phyloP scores from a whole-genome alignment of 2,888 invertebrate genomes.

The Tillus elongatus region DNA sequence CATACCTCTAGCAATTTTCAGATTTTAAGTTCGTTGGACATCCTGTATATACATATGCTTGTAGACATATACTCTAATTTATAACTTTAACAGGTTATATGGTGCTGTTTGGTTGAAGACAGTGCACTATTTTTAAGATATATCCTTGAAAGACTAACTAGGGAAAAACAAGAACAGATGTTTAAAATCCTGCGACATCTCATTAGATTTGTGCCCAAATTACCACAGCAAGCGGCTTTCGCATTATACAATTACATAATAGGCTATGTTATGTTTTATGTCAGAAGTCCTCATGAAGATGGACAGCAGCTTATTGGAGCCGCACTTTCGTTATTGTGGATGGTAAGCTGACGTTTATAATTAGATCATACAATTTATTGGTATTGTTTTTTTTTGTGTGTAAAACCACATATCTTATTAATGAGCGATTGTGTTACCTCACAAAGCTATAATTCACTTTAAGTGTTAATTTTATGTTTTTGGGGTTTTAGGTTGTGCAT shows the following conservation, averaged over 20 bases:
- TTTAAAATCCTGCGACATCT: constrained; percentile 86
- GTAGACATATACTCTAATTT: too few species aligned
- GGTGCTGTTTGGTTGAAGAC: constrained; percentile 97
- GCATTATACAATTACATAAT: constrained; percentile 97
- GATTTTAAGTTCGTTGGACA: too few species aligned
- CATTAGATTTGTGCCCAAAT: constrained; percentile 82
- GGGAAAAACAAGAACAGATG: constrained; percentile 90
- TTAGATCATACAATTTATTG: too few species aligned
- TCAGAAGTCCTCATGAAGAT: constrained; percentile 89
- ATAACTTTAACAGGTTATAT: constrained; percentile 63
- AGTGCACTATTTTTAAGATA: constrained; percentile 92
- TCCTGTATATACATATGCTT: too few species aligned
- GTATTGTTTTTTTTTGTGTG: too few species aligned
- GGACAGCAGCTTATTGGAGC: constrained; percentile 91
- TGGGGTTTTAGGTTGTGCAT: constrained; percentile 78
- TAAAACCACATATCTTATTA: too few species aligned
- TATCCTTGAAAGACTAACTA: constrained; percentile 88
- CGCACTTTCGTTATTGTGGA: constrained; percentile 92
- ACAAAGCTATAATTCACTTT: too few species aligned
- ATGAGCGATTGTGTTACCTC: too few species aligned
- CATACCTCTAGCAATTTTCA: too few species aligned
- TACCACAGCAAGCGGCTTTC: constrained; percentile 96
- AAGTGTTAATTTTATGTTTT: too few species aligned
- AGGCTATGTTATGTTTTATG: constrained; percentile 99
- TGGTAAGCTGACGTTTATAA: too few species aligned